Evolutionary conservation across 1,140 invertebrate genomes (phyloP).

Genomic region (Thalassaphorura encarpata): DNA sequence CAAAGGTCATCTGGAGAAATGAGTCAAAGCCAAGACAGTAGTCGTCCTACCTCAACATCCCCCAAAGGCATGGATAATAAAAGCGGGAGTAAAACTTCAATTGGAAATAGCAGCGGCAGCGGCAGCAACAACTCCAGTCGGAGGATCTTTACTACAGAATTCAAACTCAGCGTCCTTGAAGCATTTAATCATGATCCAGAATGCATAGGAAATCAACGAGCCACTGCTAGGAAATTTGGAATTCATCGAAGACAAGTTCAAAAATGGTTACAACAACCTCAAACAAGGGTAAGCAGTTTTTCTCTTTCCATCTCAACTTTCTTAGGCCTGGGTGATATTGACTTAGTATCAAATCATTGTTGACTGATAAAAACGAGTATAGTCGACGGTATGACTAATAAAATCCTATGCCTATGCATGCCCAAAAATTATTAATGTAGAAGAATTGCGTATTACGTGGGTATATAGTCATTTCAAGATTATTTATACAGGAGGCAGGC

Average conservation of each 20-base stretch:
- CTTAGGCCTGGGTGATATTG: neutral
- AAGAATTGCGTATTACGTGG: no score
- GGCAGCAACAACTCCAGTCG: neutral
- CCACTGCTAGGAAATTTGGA: slow-evolving; percentile 73
- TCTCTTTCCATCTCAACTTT: neutral
- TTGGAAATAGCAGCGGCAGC: neutral
- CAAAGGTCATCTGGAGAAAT: no score
- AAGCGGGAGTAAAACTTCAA: neutral
- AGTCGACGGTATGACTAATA: no score
- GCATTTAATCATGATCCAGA: slow-evolving; percentile 70
- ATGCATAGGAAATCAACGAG: slow-evolving; percentile 71
- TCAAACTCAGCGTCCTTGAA: slow-evolving; percentile 73
- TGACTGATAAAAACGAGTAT: no score
- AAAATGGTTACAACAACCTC: slow-evolving; percentile 81
- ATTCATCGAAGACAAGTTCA: slow-evolving; percentile 76
- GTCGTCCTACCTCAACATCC: neutral
- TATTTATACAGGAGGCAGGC: no score
- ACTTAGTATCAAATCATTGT: no score
- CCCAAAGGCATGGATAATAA: neutral
- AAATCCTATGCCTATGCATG: no score
- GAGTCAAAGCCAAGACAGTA: no score
- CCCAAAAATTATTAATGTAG: no score
- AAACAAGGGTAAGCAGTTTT: no score
- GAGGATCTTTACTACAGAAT: slow-evolving; percentile 59
- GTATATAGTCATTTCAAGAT: no score